A percentile compares a stretch with the other conserved stretches of the same genome.
Conservation (phyloP, 1,140 invertebrate genomes). For the Tenebrio molitor region DNA sequence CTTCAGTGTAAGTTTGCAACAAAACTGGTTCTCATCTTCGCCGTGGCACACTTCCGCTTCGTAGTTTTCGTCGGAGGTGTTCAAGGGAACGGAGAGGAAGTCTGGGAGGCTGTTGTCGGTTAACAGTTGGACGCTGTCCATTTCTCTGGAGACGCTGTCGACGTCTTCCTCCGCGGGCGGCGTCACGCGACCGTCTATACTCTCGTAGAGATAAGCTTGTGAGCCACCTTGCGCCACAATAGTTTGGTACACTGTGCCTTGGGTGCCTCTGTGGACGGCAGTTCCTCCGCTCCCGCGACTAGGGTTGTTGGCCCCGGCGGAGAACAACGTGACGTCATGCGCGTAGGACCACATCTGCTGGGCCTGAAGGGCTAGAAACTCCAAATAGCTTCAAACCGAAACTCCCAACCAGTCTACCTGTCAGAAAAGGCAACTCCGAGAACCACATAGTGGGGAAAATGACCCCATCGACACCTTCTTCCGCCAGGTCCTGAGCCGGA, state of each 20-base stretch:
- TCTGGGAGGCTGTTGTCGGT: too few relatives aligned
- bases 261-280: slow-evolving; percentile 66
- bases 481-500: slow-evolving; percentile 71
- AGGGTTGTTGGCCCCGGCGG: slow-evolving; percentile 69
- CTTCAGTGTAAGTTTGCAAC: slow-evolving; percentile 9
- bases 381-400: too few relatives aligned
- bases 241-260: too few relatives aligned
- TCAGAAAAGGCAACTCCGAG: slow-evolving; percentile 79
- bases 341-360: slow-evolving; percentile 68
- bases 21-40: slow-evolving; percentile 3
- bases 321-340: slow-evolving; percentile 68
- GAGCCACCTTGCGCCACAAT: too few relatives aligned
- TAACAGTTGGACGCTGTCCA: too few relatives aligned
- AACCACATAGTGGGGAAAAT: slow-evolving; percentile 81
- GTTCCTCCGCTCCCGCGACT: slow-evolving; percentile 61
- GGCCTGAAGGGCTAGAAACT: slow-evolving; percentile 67
- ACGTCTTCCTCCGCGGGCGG: too few relatives aligned
- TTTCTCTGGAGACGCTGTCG: too few relatives aligned
- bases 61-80: slow-evolving; percentile 55
- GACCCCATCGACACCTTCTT: slow-evolving; percentile 71
- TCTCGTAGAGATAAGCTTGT: too few relatives aligned
- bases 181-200: too few relatives aligned
- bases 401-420: slow-evolving; percentile 69
- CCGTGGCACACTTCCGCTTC: slow-evolving; percentile 14
- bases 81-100: slow-evolving; percentile 50